Base-by-base conservation (phyloP, 2,888 invertebrate species). In the Dryobota labecula region DNA sequence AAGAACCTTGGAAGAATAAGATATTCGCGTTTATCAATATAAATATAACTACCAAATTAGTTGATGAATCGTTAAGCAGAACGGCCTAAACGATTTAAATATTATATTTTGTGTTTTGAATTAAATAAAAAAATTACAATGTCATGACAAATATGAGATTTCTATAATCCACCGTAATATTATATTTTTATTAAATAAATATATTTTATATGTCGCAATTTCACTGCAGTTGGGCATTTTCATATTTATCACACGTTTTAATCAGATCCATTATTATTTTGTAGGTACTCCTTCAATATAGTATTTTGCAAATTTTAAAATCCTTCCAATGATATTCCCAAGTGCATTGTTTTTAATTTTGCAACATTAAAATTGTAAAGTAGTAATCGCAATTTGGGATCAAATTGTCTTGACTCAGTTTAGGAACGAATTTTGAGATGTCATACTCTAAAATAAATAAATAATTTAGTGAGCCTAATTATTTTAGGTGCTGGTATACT, bases 121-220 rank as follows among this genome's bases (percentile, higher is more conserved):
- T 4, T 11, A 15, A 36, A 58, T 13, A 30, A 60, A 49, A n/a
- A 24, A 30, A 56, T n/a, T n/a, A 56, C 4, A 38, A 47, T 82
- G 78, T 79, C 78, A 79, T 79, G 82, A 41, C 11, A 49, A 58
- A 49, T 58, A 64, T 77, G 80, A 83, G 80, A 80, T 83, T 80
- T 62, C 79, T 70, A 54, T 65, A 68, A 70, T 67, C 53, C 57
- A 68, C 43, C 38, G 30, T 67, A 24, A 47, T 66, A 47, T 36
- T 41, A 13, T n/a, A 2, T 18, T 30, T 49, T 62, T n/a, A 56
- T 45, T 27, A 49, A 47, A 58, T 62, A 76, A 41, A 58, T n/a
- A 63, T 43, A 61, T 43, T 61, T 58, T 65, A 56, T 65, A 45
- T 56, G 38, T 80, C 73, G 4, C 51, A 8, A 76, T 49, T 58